Base-by-base conservation (phyloP, 2,888 invertebrate genomes). In the Tinea pellionella region DNA sequence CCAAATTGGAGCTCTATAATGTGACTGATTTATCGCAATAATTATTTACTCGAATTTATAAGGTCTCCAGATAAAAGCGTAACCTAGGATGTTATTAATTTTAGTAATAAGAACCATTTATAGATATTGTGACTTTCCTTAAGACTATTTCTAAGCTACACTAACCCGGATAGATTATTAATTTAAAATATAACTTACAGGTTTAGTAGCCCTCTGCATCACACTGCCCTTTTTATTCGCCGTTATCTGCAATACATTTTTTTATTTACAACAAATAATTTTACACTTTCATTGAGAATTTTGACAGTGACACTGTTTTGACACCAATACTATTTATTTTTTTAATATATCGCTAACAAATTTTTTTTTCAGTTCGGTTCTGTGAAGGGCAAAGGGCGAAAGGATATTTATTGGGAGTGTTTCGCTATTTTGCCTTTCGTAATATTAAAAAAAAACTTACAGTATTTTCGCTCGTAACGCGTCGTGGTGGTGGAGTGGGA, bases 381-480 rank as follows among this genome's bases (percentile, higher is more conserved):
- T 30, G 30, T n/a, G n/a, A n/a, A n/a, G n/a, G n/a, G n/a, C n/a
- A n/a, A n/a, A n/a, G n/a, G n/a, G n/a, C n/a, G n/a, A n/a, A n/a
- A n/a, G n/a, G n/a, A n/a, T n/a, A n/a, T n/a, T n/a, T n/a, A n/a
- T n/a, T n/a, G n/a, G n/a, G n/a, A n/a, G n/a, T n/a, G n/a, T n/a
- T n/a, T n/a, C n/a, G n/a, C n/a, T 24, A 24, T 24, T 24, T 3
- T 24, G 24, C 24, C 24, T 24, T 24, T 24, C 6, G 3, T 2
- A 3, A 24, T 24, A 24, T 24, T 24, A 24, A 24, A 24, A 24
- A 24, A 24, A 24, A 24, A 74, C 71, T 75, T 70, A 80, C 84
- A 69, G 66, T 69, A 67, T 74, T 85, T 66, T 79, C 80, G 64
- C 71, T 78, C 65, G 66, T 67, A 30, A 65, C 69, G 64, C 71